Base-by-base conservation (phyloP, 2,113 vertebrate species). In the Apaloderma vittatum region DNA sequence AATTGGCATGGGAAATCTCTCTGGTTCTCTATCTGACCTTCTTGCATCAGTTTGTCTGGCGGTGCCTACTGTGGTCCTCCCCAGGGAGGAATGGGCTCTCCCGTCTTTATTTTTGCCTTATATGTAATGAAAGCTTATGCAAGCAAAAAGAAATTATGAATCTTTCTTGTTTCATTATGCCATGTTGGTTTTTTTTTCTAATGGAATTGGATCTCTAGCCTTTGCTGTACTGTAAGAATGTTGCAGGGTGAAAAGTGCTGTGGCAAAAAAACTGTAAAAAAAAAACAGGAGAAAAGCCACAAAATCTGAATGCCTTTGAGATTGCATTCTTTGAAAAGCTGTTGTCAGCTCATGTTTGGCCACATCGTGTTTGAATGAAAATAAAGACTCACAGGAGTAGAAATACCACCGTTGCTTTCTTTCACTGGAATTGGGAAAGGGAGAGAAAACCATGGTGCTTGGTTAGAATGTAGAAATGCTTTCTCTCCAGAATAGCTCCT, bases 221-320 rank as follows among this genome's bases (percentile, higher is more conserved):
- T 73, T 45, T 62, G 32, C 10, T 27, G 34, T 48, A 3, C 11
- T 32, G 5, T 71, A 24, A 20, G 62, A 83, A 58, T 0, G 2
- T 74, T 92, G 51, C 15, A 54, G 18, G n/a, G 43, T 30, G 46
- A 80, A 86, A 77, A 70, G 46, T 66, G 36, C 45, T 66, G 20
- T 43, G 48, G 17, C 57, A 81, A 62, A 84, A 32, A 63, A 83
- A 32, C 27, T 46, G 57, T 78, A 37, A 84, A 43, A 16, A 40
- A 48, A 75, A 29, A 0, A 14, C 27, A 6, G 9, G 19, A 20
- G 3, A 32, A 75, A 30, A 0, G 24, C n/a, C 29, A 6, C 29
- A 29, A 29, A 86, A 67, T 58, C 12, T 37, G 48, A 66, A 54
- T 58, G 10, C 32, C 46, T 74, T 2, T 54, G 82, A 73, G 49